Conservation (phyloP, 1,140 invertebrate genomes). For the Cataglyphis hispanica region DNA sequence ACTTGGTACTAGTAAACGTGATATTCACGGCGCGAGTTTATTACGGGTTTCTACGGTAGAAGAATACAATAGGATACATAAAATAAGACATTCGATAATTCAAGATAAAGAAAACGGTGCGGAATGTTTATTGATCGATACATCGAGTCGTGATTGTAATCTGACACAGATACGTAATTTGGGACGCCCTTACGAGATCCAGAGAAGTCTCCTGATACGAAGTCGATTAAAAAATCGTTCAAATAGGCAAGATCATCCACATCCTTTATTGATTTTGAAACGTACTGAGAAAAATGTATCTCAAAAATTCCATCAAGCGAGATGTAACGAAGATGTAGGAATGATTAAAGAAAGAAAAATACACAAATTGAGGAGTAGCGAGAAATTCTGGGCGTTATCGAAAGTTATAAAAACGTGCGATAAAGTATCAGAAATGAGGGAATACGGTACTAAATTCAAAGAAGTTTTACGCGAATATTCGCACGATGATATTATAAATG, state of each 20-base stretch:
- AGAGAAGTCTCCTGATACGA: slow-evolving; percentile 70
- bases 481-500: neutral
- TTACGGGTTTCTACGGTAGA: neutral
- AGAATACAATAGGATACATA: neutral
- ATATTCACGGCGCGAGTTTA: neutral
- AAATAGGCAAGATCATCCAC: neutral
- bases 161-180: slow-evolving; percentile 30
- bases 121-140: slow-evolving; percentile 60
- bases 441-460: neutral
- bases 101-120: slow-evolving; percentile 44
- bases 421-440: neutral
- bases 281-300: neutral
- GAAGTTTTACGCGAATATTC: slow-evolving; percentile 3
- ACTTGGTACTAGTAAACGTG: neutral
- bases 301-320: neutral
- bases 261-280: slow-evolving; percentile 54
- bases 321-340: neutral
- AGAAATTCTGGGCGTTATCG: slow-evolving; percentile 64
- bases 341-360: neutral
- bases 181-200: slow-evolving; percentile 53
- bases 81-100: slow-evolving; percentile 71
- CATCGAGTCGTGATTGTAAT: slow-evolving; percentile 26
- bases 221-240: slow-evolving; percentile 70
- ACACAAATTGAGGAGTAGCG: slow-evolving; percentile 32
- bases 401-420: neutral